Conservation (phyloP, 1,140 invertebrate genomes). For the Leptopilina boulardi region DNA sequence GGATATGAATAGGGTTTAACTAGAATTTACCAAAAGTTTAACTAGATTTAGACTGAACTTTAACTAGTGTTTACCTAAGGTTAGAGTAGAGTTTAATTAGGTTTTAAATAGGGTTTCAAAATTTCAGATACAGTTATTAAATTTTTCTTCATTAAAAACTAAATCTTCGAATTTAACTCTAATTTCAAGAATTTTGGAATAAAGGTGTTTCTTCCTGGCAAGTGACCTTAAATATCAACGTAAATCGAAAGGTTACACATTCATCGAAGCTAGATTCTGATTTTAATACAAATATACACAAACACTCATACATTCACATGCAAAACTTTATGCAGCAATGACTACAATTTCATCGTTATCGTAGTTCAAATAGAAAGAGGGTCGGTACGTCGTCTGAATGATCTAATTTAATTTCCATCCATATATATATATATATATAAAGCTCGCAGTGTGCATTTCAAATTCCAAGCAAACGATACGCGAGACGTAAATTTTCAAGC, state of each 20-base stretch:
- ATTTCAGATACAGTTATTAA: too few relatives aligned
- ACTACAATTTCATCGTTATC: slow-evolving; percentile 19
- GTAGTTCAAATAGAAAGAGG: neutral
- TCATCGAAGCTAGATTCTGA: neutral
- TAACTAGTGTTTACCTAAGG: too few relatives aligned
- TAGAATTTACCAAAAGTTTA: too few relatives aligned
- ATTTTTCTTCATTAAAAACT: too few relatives aligned
- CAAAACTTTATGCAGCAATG: neutral
- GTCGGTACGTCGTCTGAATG: slow-evolving; percentile 23
- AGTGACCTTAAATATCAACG: neutral
- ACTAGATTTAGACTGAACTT: too few relatives aligned
- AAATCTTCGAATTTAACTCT: too few relatives aligned
- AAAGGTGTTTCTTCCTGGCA: neutral
- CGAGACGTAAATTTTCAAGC: slow-evolving; percentile 5
- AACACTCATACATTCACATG: neutral
- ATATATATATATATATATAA: slow-evolving; percentile 1
- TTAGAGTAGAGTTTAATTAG: too few relatives aligned
- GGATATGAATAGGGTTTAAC: too few relatives aligned
- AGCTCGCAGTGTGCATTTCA: slow-evolving; percentile 6
- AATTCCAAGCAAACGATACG: slow-evolving; percentile 12
- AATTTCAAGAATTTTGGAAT: too few relatives aligned
- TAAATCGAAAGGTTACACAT: neutral
- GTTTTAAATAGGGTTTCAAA: too few relatives aligned
- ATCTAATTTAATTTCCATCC: slow-evolving; percentile 26
- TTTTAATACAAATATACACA: too few relatives aligned